Percentiles rank a stretch among this genome's conserved stretches.
phyloP scores from a whole-genome alignment of 2,113 vertebrate species.

The Pionites leucogaster region DNA sequence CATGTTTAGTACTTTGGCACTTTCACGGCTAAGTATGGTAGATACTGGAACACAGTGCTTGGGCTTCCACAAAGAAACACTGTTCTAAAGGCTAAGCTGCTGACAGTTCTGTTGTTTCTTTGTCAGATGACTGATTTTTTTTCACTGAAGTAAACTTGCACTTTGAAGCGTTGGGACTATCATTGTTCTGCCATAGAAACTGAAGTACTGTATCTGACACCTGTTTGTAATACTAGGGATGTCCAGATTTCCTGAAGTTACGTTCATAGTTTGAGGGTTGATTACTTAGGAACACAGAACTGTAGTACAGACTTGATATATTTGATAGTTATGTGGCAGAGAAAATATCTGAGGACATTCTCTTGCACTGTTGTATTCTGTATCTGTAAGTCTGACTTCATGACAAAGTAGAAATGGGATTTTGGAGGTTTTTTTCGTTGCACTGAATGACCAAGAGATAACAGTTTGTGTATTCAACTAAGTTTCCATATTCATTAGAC shows the following conservation, averaged over 20 bases:
- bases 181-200: background rate
- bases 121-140: background rate
- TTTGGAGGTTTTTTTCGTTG: background rate
- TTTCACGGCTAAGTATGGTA: background rate
- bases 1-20: conserved; percentile 7
- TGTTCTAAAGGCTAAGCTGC: background rate
- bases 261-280: background rate
- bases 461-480: background rate
- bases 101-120: background rate
- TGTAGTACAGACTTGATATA: background rate
- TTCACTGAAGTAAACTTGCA: background rate
- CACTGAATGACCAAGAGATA: background rate
- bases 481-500: background rate
- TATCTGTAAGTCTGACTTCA: background rate
- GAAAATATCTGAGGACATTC: background rate
- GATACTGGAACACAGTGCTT: conserved; percentile 31
- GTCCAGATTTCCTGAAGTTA: background rate
- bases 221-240: background rate
- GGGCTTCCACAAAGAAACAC: conserved; percentile 45
- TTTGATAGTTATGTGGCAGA: background rate
- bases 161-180: background rate
- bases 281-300: background rate
- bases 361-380: conserved; percentile 18
- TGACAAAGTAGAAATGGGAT: background rate
- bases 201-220: background rate